Evolutionary conservation across 2,113 vertebrate species (phyloP), one percentile per base, ranked within the genome.

Genomic region (Silurus meridionalis): DNA sequence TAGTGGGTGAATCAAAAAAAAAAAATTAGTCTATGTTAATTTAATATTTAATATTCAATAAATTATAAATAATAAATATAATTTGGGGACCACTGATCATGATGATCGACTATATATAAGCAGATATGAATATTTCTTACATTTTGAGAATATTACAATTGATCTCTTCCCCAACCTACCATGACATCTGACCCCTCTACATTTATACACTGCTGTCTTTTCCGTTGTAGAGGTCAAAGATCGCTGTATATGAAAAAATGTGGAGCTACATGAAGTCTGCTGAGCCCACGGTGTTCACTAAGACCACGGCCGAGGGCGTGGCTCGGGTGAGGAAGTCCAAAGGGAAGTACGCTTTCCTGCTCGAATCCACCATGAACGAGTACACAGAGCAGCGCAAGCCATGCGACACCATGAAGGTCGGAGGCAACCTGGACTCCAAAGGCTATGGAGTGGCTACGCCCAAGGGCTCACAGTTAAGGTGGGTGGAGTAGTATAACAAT

Each of bases 401-500:
- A 0, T 99, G 98, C 92, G 98, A 99, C 95, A 99, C 98, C 64
- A 99, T 99, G 98, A 99, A 99, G 97, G 98, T 99, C 91, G 98
- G 98, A 94, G 98, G 98, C 92, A 99, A 99, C 95, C 94, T 99
- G 97, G 98, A 99, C 96, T 99, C 98, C 81, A 99, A 99, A 95
- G 98, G 98, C 95, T 99, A 99, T 85, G 98, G 98, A 92, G 97
- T 99, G 93, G 98, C 97, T 86, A 99, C 98, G 88, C 98, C 98
- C 94, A 99, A 99, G 96, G 97, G 97, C 95, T 99, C 98, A 96
- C 97, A 97, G 98, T 99, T 99, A 99, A 99, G 98, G 98, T 99
- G 97, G 98, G 98, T 99, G 98, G 98, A 97, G 96, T 99, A 98
- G 96, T 99, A 98, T 99, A 99, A 99, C 98, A 99, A 99, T 99